Evolutionary conservation across 2,888 invertebrate species (phyloP), one percentile per base, ranked within the genome.

Genomic region (Parelbella ahira): DNA sequence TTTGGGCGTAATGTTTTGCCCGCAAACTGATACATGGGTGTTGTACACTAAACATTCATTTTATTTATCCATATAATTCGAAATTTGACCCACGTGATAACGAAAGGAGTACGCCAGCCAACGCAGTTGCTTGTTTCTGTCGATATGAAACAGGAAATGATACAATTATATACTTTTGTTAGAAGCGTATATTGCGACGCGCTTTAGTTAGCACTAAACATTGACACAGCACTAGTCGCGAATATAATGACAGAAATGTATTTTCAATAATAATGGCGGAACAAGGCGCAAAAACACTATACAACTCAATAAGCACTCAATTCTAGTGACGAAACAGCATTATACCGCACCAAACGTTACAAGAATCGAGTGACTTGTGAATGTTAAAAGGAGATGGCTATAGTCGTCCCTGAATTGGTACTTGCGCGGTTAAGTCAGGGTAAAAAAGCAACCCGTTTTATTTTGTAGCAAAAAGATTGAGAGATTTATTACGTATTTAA

Each of bases 21-120:
- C 54, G 45, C 44, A 47, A 39, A 29, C 44, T 47, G 7, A 23
- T 41, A 50, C 50, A 37, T 28, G 33, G 49, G 50, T 42, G 41
- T 50, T 50, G 54, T 50, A 56, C 53, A 49, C 45, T 50, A 34
- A 49, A 60, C 63, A 60, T 51, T 51, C 49, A 49, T 53, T 48
- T 53, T 53, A 53, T 44, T 52, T 44, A 63, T 59, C 58, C 52
- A 58, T 60, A 63, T 63, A 69, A 74, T 75, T 78, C 70, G 64
- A 86, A 81, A 82, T 77, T 76, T 74, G 68, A 81, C 86, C 88
- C 88, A 88, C 88, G 88, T 88, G 88, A 88, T 88, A 82, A 78
- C 69, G 70, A 81, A 79, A 77, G 76, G 72, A 77, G 72, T 80
- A 71, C 68, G 72, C 78, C 77, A 78, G 77, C 68, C 64, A 58